Evolutionary conservation across 2,113 vertebrate species (phyloP), one percentile per base, ranked within the genome.

Genomic region (Poeciliopsis occidentalis): DNA sequence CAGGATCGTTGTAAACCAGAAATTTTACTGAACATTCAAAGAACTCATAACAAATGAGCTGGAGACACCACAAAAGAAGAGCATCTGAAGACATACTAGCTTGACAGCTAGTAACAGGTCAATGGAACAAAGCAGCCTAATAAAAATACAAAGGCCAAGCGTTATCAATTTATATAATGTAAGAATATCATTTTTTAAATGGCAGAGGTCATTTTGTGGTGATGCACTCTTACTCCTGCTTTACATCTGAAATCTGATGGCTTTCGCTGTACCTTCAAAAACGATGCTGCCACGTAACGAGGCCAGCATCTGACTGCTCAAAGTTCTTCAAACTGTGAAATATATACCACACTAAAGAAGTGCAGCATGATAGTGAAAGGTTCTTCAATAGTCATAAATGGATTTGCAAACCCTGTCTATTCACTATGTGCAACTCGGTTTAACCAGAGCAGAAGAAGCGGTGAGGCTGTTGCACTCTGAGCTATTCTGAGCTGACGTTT

Each of bases 401-500:
- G 69, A 70, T 73, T 31, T 27, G 60, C 79, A 75, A 69, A 70
- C 75, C 60, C 31, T 24, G 15, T 12, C 41, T 47, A 12, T 84
- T 83, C 62, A 7, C 26, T 65, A 60, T 60, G 69, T 27, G 70
- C 47, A 71, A 64, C 83, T 60, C 74, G 41, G 47, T 85, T 81
- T 75, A 74, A 83, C 12, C 77, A 80, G 80, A 78, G 78, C 81
- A 73, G 80, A 74, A 71, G 80, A 67, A 65, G 79, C 65, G 68
- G 83, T 71, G 51, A 63, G 71, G 75, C 70, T 77, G 69, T 71
- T 57, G 81, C 80, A 68, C 80, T 83, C 77, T 51, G 90, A 92
- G 92, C 92, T 95, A 95, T 94, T 95, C 93, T 94, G 91, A 94
- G 94, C 91, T 57, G 73, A 78, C 92, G 87, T 92, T 92, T 87